These are phyloP conservation scores for Cinclus cinclus DNA, from an alignment of 2,113 vertebrate genomes.

Conservation along the genomic window DNA sequence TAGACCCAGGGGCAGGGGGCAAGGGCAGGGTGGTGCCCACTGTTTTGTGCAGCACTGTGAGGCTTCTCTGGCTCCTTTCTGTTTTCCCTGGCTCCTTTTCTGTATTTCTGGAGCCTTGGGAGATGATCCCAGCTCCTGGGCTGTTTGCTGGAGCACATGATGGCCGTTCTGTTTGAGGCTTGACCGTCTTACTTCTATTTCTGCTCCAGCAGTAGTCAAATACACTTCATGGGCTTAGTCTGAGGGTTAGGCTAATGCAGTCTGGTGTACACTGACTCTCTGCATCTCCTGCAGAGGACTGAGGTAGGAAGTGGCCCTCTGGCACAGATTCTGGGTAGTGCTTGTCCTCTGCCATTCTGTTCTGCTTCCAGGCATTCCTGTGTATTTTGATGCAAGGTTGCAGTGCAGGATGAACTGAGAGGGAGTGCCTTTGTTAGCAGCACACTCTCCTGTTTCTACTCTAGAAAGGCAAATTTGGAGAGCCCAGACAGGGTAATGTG, in stretches of 20 bases:
- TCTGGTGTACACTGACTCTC: background rate
- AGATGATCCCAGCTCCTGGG: background rate
- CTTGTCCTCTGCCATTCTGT: background rate
- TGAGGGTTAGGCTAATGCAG: background rate
- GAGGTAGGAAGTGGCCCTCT: background rate
- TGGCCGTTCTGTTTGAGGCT: background rate
- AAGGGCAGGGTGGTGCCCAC: background rate
- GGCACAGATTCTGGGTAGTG: background rate
- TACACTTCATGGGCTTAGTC: background rate
- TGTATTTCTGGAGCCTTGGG: background rate
- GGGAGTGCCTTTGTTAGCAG: background rate
- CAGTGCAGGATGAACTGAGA: background rate
- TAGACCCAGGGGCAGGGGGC: background rate
- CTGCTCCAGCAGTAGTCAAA: background rate
- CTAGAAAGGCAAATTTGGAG: background rate
- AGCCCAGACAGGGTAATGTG: background rate
- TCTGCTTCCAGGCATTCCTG: background rate
- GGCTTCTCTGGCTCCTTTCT: background rate
- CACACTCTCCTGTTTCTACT: background rate
- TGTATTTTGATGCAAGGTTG: background rate
- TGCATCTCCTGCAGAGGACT: background rate
- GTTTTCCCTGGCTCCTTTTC: background rate
- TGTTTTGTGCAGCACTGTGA: fast-evolving
- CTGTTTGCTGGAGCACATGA: background rate
- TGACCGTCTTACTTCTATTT: background rate